Conservation (phyloP, 2,113 vertebrate genomes). For the Semnopithecus entellus region DNA sequence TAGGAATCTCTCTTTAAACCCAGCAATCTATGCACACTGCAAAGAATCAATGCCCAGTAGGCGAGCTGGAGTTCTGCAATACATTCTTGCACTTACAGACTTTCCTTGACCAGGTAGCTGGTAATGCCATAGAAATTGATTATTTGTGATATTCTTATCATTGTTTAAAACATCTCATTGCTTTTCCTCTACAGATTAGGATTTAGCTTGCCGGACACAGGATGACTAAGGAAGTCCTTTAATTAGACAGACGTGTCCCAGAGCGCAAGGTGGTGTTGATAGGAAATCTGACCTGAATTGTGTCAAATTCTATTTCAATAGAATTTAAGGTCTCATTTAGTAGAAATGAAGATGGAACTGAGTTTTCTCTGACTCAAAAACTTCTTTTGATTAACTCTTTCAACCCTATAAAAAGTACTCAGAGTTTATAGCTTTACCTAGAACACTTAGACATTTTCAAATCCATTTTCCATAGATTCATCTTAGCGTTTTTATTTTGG, state of each 20-base stretch:
- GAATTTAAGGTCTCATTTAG: constrained; percentile 64
- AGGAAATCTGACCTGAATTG: constrained; percentile 74
- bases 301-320: constrained; percentile 77
- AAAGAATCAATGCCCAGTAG: constrained; percentile 76
- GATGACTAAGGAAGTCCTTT: constrained; percentile 76
- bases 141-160: constrained; percentile 84
- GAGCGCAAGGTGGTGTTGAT: constrained; percentile 75
- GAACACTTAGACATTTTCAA: constrained; percentile 17
- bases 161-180: constrained; percentile 85
- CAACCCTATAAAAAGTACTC: not conserved
- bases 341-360: not conserved
- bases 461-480: constrained; percentile 40
- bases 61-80: constrained; percentile 76
- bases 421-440: not conserved
- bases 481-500: constrained; percentile 43
- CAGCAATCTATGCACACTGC: constrained; percentile 71
- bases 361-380: not conserved
- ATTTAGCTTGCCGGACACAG: constrained; percentile 77
- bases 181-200: constrained; percentile 82
- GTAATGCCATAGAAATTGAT: constrained; percentile 83
- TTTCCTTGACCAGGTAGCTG: constrained; percentile 78
- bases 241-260: constrained; percentile 77
- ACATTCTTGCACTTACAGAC: constrained; percentile 83
- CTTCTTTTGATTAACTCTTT: constrained; percentile 60
- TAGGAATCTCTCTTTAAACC: constrained; percentile 78